These are phyloP conservation scores for Girardinus metallicus DNA, from an alignment of 2,797 vertebrate species.

Conservation along the genomic window DNA sequence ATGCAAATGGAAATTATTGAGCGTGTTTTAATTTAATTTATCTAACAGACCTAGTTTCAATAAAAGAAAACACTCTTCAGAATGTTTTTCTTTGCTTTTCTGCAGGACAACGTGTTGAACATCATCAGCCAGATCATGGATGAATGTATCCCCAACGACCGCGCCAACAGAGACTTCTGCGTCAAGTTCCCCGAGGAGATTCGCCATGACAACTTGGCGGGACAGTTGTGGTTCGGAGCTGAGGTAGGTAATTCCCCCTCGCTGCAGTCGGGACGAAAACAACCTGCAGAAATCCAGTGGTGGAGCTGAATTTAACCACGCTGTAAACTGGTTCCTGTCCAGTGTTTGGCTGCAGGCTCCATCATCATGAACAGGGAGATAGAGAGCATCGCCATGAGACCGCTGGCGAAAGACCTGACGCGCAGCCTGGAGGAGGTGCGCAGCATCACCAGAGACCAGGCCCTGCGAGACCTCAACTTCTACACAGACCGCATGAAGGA, in stretches of 20 bases:
- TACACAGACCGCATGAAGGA: slow-evolving; percentile 95
- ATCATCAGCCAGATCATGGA: slow-evolving; percentile 99
- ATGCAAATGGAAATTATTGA: slow-evolving; percentile 5
- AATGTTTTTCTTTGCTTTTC: slow-evolving; percentile 41
- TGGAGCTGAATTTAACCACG: slow-evolving; percentile 6
- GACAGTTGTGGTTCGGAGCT: slow-evolving; percentile 98
- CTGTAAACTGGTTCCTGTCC: slow-evolving; percentile 25
- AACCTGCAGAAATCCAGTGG: slow-evolving; percentile 22
- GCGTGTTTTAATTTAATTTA: too few relatives aligned
- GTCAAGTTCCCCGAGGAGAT: slow-evolving; percentile 99
- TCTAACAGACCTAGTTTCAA: too few relatives aligned
- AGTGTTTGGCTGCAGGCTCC: slow-evolving; percentile 97
- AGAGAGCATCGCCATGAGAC: slow-evolving; percentile 98
- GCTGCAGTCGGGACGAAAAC: slow-evolving; percentile 43
- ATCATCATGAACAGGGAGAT: slow-evolving; percentile 99
- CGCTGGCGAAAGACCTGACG: slow-evolving; percentile 94
- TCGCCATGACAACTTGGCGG: slow-evolving; percentile 97
- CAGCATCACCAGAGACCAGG: slow-evolving; percentile 94
- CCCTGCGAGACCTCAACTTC: slow-evolving; percentile 92
- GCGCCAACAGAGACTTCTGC: slow-evolving; percentile 95
- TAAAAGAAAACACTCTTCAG: slow-evolving; percentile 4
- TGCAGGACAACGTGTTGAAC: slow-evolving; percentile 95
- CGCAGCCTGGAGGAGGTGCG: slow-evolving; percentile 95
- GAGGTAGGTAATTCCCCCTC: slow-evolving; percentile 84
- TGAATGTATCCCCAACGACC: slow-evolving; percentile 93